phyloP scores from a whole-genome alignment of 2,888 invertebrate genomes.

The Amiota minor region DNA sequence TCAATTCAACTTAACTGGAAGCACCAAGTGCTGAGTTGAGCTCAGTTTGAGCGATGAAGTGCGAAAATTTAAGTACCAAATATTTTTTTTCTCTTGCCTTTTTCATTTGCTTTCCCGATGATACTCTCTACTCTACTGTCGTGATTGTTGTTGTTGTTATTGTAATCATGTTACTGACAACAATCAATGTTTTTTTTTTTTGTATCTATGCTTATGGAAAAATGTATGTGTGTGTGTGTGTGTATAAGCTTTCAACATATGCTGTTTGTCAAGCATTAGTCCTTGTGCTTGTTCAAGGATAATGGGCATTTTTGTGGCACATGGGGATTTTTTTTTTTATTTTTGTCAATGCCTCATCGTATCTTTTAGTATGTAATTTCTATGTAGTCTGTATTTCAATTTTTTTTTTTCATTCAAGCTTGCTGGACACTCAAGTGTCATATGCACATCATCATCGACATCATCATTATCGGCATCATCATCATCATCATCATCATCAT shows the following conservation, averaged over 20 bases:
- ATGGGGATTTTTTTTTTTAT: background rate
- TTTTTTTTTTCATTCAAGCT: background rate
- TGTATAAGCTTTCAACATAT: background rate
- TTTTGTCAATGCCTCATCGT: background rate
- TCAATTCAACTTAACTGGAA: background rate
- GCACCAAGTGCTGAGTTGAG: background rate
- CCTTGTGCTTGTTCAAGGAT: conserved; percentile 15
- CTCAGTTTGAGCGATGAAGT: conserved; percentile 11
- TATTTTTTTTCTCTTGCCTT: conserved; percentile 1
- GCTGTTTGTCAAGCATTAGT: conserved; percentile 16
- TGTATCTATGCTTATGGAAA: background rate
- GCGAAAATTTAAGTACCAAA: conserved; percentile 16
- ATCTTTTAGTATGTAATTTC: background rate
- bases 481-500: background rate
- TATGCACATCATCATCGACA: background rate
- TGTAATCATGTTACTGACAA: conserved; percentile 6
- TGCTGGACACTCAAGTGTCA: conserved; percentile 16
- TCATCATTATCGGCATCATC: background rate
- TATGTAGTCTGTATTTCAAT: no score
- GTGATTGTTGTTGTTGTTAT: conserved; percentile 12
- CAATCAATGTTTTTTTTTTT: conserved; percentile 6
- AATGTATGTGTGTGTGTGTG: background rate
- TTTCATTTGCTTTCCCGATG: background rate
- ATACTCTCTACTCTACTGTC: background rate
- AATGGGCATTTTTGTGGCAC: conserved; percentile 6